Evolutionary conservation across 37 sponge, comb jelly and placozoan genomes (phyloP).

Genomic region (Haliclona indistincta): DNA sequence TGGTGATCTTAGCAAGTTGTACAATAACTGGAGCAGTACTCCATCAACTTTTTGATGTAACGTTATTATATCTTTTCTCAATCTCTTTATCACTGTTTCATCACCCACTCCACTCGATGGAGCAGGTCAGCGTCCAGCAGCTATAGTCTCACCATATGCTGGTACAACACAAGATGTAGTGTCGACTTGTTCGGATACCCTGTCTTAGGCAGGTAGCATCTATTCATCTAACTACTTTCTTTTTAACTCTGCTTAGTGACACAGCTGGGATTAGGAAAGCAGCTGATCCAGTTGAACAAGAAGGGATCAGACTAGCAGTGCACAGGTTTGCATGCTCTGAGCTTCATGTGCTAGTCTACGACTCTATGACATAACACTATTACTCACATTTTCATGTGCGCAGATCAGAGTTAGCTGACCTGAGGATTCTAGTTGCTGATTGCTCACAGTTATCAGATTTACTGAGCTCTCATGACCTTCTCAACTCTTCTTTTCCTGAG

Average conservation of each 20-base stretch:
- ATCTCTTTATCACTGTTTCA: not conserved
- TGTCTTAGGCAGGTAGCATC: slow-evolving; percentile 55
- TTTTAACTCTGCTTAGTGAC: slow-evolving; percentile 43
- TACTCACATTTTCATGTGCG: not conserved
- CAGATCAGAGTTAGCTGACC: slow-evolving; percentile 60
- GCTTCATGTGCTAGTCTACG: not conserved
- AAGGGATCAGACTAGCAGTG: slow-evolving; percentile 75
- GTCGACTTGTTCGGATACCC: slow-evolving; percentile 83
- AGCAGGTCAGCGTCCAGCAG: slow-evolving; percentile 85
- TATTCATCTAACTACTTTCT: not conserved
- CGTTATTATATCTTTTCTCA: not conserved
- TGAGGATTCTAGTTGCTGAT: slow-evolving; percentile 62
- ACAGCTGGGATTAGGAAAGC: slow-evolving; percentile 79
- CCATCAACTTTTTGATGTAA: slow-evolving; percentile 22
- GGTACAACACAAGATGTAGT: slow-evolving; percentile 90
- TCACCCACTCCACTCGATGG: not conserved
- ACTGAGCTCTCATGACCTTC: not conserved
- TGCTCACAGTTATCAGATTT: not conserved
- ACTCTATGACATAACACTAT: not conserved
- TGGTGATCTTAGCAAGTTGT: slow-evolving; percentile 68
- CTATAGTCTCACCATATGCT: slow-evolving; percentile 83
- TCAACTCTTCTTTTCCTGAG: not conserved
- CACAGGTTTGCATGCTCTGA: slow-evolving; percentile 6
- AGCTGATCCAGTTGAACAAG: slow-evolving; percentile 74
- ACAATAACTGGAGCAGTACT: slow-evolving; percentile 56